Conservation (phyloP, 2,797 vertebrate species). For the Microhierax caerulescens region DNA sequence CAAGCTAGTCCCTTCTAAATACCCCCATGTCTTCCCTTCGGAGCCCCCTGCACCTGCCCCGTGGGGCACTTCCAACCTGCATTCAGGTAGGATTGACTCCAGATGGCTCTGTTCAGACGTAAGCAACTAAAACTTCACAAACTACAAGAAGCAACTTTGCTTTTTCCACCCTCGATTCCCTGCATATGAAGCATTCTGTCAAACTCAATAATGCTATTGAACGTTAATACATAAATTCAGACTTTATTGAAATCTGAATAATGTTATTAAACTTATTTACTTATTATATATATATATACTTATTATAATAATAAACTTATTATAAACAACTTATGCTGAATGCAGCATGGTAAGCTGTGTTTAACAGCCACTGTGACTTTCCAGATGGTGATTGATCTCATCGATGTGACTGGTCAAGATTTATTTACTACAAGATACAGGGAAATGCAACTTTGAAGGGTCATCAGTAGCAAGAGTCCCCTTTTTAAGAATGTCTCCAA, state of each 20-base stretch:
- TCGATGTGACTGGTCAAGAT: background rate
- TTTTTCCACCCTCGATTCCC: background rate
- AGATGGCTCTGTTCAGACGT: background rate
- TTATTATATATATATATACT: too few relatives aligned
- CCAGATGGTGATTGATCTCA: background rate
- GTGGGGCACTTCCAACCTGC: background rate
- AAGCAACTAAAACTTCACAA: background rate
- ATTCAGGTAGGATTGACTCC: background rate
- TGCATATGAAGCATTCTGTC: background rate
- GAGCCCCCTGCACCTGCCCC: background rate
- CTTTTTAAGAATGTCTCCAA: background rate
- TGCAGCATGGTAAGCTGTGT: background rate
- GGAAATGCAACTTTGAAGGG: background rate
- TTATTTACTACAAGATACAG: background rate
- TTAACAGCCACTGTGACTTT: background rate
- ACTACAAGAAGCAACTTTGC: background rate
- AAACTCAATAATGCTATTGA: background rate
- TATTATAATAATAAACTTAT: too few relatives aligned
- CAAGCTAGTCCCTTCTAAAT: conserved; percentile 15
- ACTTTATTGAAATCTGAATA: background rate
- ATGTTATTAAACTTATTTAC: background rate
- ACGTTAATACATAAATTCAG: background rate
- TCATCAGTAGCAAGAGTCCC: background rate
- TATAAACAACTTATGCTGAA: background rate
- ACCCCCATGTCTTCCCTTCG: background rate